Conservation (phyloP, 2,113 vertebrate species). For the Pseudorhombus dupliciocellatus region DNA sequence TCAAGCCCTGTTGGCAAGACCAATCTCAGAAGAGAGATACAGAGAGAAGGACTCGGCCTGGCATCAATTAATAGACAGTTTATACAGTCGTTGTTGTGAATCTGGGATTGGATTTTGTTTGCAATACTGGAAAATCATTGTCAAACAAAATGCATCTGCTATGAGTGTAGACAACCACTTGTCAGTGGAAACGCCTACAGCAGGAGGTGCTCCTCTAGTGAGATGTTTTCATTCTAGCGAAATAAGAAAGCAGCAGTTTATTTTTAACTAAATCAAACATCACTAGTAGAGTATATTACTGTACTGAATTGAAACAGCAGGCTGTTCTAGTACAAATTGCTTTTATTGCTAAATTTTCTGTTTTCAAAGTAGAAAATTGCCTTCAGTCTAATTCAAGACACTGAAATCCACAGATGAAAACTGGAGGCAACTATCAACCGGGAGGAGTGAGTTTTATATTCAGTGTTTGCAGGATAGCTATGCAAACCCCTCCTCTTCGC, state of each 20-base stretch:
- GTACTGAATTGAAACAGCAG: constrained; percentile 38
- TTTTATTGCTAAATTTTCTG: constrained; percentile 44
- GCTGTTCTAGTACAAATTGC: constrained; percentile 39
- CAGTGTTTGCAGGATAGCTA: constrained; percentile 23
- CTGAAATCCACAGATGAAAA: constrained; percentile 30
- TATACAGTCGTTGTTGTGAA: constrained; percentile 60
- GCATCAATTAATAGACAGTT: constrained; percentile 72
- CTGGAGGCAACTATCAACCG: background rate
- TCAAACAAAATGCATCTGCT: constrained; percentile 52
- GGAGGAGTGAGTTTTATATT: constrained; percentile 17
- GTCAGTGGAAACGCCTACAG: constrained; percentile 47
- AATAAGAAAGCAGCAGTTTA: constrained; percentile 48
- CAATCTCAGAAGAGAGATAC: constrained; percentile 63
- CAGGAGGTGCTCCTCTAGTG: constrained; percentile 44
- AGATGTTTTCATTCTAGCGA: constrained; percentile 37
- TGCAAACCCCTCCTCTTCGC: constrained; percentile 12
- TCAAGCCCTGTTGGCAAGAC: constrained; percentile 62
- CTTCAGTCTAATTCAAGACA: constrained; percentile 19
- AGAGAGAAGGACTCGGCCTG: constrained; percentile 63
- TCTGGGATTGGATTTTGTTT: constrained; percentile 61
- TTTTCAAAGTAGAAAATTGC: constrained; percentile 32
- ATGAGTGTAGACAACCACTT: constrained; percentile 38
- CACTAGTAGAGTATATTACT: constrained; percentile 15
- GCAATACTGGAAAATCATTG: constrained; percentile 61
- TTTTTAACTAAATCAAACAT: constrained; percentile 49